Evolutionary conservation across 2,888 invertebrate species (phyloP).

Genomic region (Empis stercorea): DNA sequence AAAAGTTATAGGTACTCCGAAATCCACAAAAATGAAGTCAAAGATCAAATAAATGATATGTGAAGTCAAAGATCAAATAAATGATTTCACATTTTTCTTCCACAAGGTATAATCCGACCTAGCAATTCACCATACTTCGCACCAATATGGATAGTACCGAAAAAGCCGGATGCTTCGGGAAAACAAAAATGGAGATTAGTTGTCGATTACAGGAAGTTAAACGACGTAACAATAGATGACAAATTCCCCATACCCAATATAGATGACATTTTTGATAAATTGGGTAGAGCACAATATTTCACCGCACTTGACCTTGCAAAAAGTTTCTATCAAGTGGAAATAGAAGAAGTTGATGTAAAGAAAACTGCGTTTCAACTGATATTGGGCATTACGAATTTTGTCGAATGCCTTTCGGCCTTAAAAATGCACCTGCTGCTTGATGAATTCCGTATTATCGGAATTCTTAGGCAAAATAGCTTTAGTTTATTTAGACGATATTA

Average conservation of each 20-base stretch:
- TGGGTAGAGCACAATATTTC: constrained; percentile 18
- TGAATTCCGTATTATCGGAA: constrained; percentile 16
- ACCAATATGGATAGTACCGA: constrained; percentile 9
- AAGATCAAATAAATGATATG: constrained; percentile 20
- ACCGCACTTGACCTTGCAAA: constrained; percentile 16
- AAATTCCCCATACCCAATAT: constrained; percentile 1
- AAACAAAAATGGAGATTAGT: no score
- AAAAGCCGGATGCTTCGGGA: no score
- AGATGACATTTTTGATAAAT: constrained; percentile 15
- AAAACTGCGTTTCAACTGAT: no score
- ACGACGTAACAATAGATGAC: no score
- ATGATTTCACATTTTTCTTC: no score
- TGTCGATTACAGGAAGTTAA: no score
- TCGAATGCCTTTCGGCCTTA: constrained; percentile 10
- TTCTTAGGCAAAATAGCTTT: constrained; percentile 17
- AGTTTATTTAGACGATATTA: constrained; percentile 23
- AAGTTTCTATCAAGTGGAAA: constrained; percentile 19
- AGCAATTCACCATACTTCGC: constrained; percentile 7
- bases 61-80: no score
- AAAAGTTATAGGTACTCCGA: constrained; percentile 10
- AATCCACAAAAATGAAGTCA: constrained; percentile 8
- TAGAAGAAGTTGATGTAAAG: constrained; percentile 7
- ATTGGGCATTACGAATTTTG: constrained; percentile 1
- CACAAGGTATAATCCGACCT: constrained; percentile 6
- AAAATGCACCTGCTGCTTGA: constrained; percentile 11